phyloP scores from a whole-genome alignment of 2,113 vertebrate genomes.

The Catagonus wagneri region DNA sequence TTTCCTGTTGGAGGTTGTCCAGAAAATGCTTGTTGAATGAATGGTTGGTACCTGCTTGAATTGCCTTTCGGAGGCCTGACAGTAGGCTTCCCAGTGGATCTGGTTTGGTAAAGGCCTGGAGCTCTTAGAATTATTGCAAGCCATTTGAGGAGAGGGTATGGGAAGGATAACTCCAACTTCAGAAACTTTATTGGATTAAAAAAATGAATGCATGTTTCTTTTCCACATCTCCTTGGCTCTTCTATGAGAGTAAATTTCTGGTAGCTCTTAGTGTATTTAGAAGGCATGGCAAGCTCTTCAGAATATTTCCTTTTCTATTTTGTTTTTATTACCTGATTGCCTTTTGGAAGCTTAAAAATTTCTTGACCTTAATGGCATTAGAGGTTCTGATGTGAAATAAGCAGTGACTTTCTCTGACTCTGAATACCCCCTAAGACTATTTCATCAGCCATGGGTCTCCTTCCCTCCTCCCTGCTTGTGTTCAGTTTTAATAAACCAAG shows the following conservation, averaged over 20 bases:
- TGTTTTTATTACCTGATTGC: conserved; percentile 41
- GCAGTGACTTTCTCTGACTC: conserved; percentile 47
- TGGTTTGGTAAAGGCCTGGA: not conserved
- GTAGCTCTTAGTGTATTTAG: conserved; percentile 27
- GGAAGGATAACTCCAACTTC: not conserved
- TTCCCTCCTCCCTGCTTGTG: conserved; percentile 48
- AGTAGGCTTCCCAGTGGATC: not conserved
- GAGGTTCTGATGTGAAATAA: conserved; percentile 7
- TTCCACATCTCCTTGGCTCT: conserved; percentile 37
- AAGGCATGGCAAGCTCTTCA: conserved; percentile 39
- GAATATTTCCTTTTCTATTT: conserved; percentile 51
- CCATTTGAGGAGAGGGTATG: not conserved
- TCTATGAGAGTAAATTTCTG: conserved; percentile 48
- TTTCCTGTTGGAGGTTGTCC: not conserved
- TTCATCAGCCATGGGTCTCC: not conserved
- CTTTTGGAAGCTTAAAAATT: conserved; percentile 44
- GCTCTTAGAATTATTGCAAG: not conserved
- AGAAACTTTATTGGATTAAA: conserved; percentile 31
- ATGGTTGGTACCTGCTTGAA: not conserved
- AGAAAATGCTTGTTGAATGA: not conserved
- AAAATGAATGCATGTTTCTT: conserved; percentile 24
- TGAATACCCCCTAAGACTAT: not conserved
- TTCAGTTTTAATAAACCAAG: conserved; percentile 71
- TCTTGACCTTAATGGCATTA: not conserved
- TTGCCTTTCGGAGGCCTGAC: not conserved